A percentile compares a stretch with the other conserved stretches of the same genome.
phyloP scores from a whole-genome alignment of 2,113 vertebrate species.

The Tyrannus savana region DNA sequence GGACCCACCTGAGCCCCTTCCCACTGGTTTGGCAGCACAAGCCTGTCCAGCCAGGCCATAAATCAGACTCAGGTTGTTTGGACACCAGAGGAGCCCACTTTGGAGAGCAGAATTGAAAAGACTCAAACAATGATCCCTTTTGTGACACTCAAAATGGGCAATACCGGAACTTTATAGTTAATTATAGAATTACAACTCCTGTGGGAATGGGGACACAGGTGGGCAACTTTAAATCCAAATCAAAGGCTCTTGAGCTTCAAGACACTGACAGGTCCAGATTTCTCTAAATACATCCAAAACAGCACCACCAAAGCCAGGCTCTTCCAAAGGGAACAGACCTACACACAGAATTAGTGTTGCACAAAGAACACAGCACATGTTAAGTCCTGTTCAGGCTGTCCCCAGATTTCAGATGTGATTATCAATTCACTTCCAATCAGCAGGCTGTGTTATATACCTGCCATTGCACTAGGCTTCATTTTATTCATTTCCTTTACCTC shows the following conservation, averaged over 20 bases:
- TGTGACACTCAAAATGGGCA: background rate
- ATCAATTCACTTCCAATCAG: background rate
- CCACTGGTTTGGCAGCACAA: accelerated
- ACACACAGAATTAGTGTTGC: too few relatives aligned
- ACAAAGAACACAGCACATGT: background rate
- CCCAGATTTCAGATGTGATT: background rate
- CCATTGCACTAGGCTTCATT: background rate
- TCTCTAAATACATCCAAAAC: background rate
- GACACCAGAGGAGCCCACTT: background rate
- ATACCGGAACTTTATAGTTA: too few relatives aligned
- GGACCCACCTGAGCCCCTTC: background rate
- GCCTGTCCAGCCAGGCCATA: background rate
- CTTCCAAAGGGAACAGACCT: background rate
- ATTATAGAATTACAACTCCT: background rate
- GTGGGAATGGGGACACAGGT: accelerated
- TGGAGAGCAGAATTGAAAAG: background rate
- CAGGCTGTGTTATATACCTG: background rate
- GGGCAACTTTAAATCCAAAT: background rate
- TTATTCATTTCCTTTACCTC: background rate
- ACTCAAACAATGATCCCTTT: background rate
- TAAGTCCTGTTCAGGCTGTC: background rate
- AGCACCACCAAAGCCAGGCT: background rate
- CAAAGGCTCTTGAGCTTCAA: background rate
- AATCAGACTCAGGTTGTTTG: background rate
- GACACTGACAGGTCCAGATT: background rate